Evolutionary conservation across 2,113 vertebrate species (phyloP).

Genomic region (Castor canadensis): DNA sequence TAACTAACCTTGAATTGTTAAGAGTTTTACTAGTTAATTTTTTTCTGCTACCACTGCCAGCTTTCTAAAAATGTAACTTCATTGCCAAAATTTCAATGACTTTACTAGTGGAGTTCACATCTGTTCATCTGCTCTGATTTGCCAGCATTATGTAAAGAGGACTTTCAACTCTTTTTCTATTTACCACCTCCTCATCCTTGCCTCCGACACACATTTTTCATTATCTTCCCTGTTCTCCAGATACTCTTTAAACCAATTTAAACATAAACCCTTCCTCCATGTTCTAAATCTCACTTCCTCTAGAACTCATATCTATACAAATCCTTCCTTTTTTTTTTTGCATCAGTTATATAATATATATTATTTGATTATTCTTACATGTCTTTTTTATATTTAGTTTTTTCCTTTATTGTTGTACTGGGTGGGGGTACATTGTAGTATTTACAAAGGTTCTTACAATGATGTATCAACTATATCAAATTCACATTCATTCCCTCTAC

Average conservation of each 20-base stretch:
- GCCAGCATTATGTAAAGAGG: neutral
- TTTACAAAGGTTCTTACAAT: too few relatives aligned
- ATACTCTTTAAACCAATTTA: neutral
- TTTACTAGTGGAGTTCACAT: neutral
- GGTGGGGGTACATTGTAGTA: too few relatives aligned
- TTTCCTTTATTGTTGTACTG: too few relatives aligned
- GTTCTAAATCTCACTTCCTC: neutral
- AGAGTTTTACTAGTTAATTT: neutral
- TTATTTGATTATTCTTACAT: too few relatives aligned
- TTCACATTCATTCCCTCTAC: too few relatives aligned
- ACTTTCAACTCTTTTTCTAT: neutral
- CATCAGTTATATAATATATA: too few relatives aligned
- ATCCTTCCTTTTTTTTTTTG: neutral
- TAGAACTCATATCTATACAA: neutral
- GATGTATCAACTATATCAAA: too few relatives aligned
- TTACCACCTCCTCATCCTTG: neutral
- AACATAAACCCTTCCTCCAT: neutral
- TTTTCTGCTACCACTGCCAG: neutral
- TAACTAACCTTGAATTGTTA: neutral
- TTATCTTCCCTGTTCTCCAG: neutral
- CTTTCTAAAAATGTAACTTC: neutral
- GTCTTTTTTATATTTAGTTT: too few relatives aligned
- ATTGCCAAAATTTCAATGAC: neutral
- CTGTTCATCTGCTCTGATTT: accelerated
- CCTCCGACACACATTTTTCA: neutral